Percentiles rank a stretch among this genome's conserved stretches.
These are phyloP conservation scores for Cephalopachus bancanus DNA, from an alignment of 2,797 vertebrate genomes.

Conservation along the genomic window DNA sequence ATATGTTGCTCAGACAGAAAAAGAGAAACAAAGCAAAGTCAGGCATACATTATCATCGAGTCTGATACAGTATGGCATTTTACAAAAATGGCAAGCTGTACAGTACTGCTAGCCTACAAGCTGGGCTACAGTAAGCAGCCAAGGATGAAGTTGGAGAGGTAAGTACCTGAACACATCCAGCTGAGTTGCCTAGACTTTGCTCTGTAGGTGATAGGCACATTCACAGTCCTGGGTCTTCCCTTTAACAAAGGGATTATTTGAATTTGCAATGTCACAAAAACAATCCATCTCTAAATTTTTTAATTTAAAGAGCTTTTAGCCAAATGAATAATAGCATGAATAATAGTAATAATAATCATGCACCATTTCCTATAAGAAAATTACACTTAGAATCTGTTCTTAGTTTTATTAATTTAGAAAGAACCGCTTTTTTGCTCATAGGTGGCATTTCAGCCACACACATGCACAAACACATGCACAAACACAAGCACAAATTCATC, in stretches of 20 bases:
- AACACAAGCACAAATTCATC: neutral
- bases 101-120: neutral
- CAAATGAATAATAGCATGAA: neutral
- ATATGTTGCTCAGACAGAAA: neutral
- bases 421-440: neutral
- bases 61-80: neutral
- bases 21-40: neutral
- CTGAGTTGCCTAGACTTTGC: neutral
- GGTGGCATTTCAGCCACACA: neutral
- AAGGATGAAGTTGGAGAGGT: neutral
- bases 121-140: neutral
- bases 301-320: neutral
- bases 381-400: neutral
- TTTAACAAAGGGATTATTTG: neutral
- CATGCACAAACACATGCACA: neutral
- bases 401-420: neutral
- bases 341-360: neutral
- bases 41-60: neutral
- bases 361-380: conserved; percentile 9
- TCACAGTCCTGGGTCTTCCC: neutral
- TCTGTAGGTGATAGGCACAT: neutral
- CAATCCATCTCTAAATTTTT: neutral
- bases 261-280: neutral
- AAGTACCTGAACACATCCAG: accelerated
- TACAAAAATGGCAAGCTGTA: neutral